Conservation (phyloP, 2,797 vertebrate species). For the Falco biarmicus region DNA sequence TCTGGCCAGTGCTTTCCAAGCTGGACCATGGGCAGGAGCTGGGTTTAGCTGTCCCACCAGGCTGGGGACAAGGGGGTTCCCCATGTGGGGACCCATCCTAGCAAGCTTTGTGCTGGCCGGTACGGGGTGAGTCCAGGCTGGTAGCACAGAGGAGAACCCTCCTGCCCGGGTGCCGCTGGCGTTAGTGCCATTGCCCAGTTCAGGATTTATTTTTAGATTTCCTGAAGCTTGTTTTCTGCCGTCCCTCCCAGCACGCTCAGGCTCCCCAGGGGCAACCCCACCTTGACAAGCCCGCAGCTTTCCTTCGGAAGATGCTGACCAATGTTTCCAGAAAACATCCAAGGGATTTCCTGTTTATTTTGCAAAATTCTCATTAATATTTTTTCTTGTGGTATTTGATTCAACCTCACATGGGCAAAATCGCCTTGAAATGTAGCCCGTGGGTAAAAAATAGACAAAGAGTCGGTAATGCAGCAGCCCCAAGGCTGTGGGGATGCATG, state of each 20-base stretch:
- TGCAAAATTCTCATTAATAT: constrained; percentile 16
- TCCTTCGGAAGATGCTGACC: constrained; percentile 44
- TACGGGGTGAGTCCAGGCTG: rapidly evolving
- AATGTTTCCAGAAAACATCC: constrained; percentile 29
- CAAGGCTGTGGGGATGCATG: not conserved
- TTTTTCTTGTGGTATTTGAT: not conserved
- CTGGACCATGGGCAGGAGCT: not conserved
- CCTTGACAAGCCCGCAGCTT: constrained; percentile 35
- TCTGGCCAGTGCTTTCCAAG: not conserved
- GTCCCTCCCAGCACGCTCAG: not conserved
- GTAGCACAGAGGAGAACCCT: not conserved
- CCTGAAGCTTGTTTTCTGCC: constrained; percentile 35
- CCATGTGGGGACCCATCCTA: not conserved
- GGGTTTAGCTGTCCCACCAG: not conserved
- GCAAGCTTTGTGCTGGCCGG: rapidly evolving
- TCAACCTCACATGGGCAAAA: not conserved
- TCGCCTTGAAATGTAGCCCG: constrained; percentile 24
- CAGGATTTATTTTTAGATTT: constrained; percentile 23
- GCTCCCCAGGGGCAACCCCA: constrained; percentile 30
- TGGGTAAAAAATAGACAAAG: constrained; percentile 31
- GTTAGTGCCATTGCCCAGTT: not conserved
- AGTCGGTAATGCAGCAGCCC: not conserved
- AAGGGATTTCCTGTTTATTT: constrained; percentile 64
- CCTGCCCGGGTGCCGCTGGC: not conserved
- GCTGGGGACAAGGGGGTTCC: not conserved